Evolutionary conservation across 1,140 invertebrate species (phyloP), one percentile per base, ranked within the genome.

Genomic region (Kradibia gibbosae): DNA sequence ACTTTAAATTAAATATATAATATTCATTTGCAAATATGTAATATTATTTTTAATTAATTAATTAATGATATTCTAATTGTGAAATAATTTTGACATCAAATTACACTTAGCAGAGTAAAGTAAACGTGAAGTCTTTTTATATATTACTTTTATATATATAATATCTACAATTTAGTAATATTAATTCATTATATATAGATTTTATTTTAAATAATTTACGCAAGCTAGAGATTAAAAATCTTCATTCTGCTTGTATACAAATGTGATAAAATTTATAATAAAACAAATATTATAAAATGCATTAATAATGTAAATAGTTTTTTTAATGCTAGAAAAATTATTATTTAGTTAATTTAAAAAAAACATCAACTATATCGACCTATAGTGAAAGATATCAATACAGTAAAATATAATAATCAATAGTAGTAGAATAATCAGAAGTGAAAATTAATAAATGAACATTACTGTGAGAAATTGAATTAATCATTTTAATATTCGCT

Each of bases 221-320:
- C 13, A 5, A 42, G 28, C 53, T 8, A 28, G 8, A 53, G 7
- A 11, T 34, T 3, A 42, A 77, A 5, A 65, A n/a, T 77, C 60
- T 42, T 22, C 25, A 48, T 65, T 39, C 60, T 17, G n/a, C 11
- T 77, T 36, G 39, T 65, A 65, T 15, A 17, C 5, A 25, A 22
- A 48, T 1, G 17, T 36, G 42, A 57, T 77, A 50, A 48, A 65
- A 77, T 67, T 48, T 65, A 36, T 39, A 60, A 5, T 50, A 77
- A 65, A 77, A 77, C 28, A 34, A 79, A 79, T 79, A 79, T 79
- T 31, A 70, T 78, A 78, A 78, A 78, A 70, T 50, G 25, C 34
- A 36, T 42, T 39, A 70, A 79, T 71, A 77, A 77, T 65, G n/a
- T 7, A 50, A 65, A 62, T 62, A 20, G 39, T 25, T 77, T 48